These are phyloP conservation scores for Callipepla squamata DNA, from an alignment of 2,113 vertebrate species.

Conservation along the genomic window DNA sequence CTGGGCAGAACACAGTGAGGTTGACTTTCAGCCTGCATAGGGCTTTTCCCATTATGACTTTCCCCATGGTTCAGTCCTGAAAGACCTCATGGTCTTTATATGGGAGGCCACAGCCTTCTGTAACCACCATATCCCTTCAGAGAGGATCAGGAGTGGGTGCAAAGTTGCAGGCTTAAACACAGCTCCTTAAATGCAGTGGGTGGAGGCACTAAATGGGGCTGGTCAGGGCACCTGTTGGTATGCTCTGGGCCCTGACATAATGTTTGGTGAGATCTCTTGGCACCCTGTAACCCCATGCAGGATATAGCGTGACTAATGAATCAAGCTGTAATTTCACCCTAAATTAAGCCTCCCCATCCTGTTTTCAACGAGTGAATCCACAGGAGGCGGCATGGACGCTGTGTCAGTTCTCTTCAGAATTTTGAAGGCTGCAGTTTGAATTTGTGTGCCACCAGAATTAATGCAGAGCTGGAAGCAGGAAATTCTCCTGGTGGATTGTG, in stretches of 20 bases:
- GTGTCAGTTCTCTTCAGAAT: not conserved
- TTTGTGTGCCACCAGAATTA: not conserved
- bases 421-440: not conserved
- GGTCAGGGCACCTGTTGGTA: not conserved
- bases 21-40: not conserved
- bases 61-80: not conserved
- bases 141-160: not conserved
- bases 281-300: not conserved
- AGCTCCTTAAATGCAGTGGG: not conserved
- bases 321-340: not conserved
- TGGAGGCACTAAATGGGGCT: not conserved
- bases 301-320: conserved; percentile 14
- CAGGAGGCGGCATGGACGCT: not conserved
- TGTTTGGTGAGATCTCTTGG: not conserved
- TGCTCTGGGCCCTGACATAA: not conserved
- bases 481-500: not conserved
- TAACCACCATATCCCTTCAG: not conserved
- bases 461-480: not conserved
- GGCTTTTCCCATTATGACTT: not conserved
- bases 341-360: conserved; percentile 23
- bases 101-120: not conserved
- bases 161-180: not conserved
- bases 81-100: not conserved
- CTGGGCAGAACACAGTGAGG: not conserved
- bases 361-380: not conserved